Percentiles rank a stretch among this genome's conserved stretches.
Evolutionary conservation across 2,797 vertebrate species (phyloP).

Genomic region (Helostoma temminkii): DNA sequence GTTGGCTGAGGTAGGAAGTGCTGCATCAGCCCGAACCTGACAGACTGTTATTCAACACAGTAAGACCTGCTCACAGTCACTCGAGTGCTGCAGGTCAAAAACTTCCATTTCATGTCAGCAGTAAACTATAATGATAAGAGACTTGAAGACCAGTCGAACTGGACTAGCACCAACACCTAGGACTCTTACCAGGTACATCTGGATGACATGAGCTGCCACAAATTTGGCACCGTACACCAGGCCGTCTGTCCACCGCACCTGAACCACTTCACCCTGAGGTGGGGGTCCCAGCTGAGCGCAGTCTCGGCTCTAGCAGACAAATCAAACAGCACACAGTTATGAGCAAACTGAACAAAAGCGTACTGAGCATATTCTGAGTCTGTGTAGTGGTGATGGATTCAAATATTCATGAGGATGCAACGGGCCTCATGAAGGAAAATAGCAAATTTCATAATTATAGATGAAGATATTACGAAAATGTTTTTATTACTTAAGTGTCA

Average conservation of each 20-base stretch:
- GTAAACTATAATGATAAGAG: no score
- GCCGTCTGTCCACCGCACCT: constrained; percentile 98
- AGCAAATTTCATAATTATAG: not conserved
- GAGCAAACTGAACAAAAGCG: not conserved
- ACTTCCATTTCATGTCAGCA: no score
- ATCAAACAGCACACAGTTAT: not conserved
- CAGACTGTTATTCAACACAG: no score
- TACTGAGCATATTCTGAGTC: fast-evolving
- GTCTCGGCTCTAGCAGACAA: constrained; percentile 87
- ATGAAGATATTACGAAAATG: not conserved
- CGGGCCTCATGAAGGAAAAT: not conserved
- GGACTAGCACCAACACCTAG: no score
- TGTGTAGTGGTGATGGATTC: no score
- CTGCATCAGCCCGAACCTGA: no score
- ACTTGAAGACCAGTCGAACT: no score
- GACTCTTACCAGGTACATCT: constrained; percentile 95
- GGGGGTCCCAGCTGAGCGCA: constrained; percentile 94
- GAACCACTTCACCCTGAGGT: constrained; percentile 93
- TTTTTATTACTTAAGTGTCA: not conserved
- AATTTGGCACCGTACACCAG: constrained; percentile 97
- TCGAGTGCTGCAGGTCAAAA: no score
- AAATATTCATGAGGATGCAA: not conserved
- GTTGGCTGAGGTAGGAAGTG: no score
- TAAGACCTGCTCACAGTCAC: no score
- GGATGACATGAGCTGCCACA: constrained; percentile 93